Percentiles rank a stretch among this genome's conserved stretches.
phyloP scores from a whole-genome alignment of 2,113 vertebrate genomes.

The Nycticebus coucang region DNA sequence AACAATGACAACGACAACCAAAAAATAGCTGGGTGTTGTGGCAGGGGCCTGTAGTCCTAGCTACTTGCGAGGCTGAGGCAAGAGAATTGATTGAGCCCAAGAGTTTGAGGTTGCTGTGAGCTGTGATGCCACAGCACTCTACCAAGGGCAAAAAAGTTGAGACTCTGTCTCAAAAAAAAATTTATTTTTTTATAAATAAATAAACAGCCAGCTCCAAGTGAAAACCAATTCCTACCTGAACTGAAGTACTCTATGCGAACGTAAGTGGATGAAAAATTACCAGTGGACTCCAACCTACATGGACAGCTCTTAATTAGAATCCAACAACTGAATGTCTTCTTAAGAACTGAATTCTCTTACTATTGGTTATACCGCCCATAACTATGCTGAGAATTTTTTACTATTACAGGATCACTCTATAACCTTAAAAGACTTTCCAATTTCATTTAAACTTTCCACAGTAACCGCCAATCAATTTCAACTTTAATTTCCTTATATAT shows the following conservation, averaged over 20 bases:
- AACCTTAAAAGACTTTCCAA: not conserved
- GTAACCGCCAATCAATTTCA: not conserved
- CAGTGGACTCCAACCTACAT: not conserved
- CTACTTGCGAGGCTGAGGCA: too few relatives aligned
- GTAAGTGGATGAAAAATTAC: not conserved
- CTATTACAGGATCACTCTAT: not conserved
- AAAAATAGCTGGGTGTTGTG: too few relatives aligned
- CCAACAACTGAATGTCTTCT: not conserved
- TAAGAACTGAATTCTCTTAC: not conserved
- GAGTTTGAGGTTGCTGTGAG: too few relatives aligned
- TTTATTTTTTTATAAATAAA: too few relatives aligned
- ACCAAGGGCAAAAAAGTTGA: too few relatives aligned
- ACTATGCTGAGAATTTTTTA: not conserved
- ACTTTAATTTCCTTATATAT: constrained; percentile 15
- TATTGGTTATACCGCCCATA: not conserved
- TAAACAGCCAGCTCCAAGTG: not conserved
- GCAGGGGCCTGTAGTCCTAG: too few relatives aligned
- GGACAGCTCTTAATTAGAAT: not conserved
- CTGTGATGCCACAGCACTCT: too few relatives aligned
- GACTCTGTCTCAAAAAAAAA: too few relatives aligned
- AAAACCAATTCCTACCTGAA: not conserved
- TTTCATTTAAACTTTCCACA: not conserved
- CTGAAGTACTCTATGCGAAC: not conserved
- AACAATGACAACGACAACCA: too few relatives aligned
- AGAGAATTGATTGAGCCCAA: too few relatives aligned